Conservation (phyloP, 2,797 vertebrate genomes). For the Sternotherus odoratus region DNA sequence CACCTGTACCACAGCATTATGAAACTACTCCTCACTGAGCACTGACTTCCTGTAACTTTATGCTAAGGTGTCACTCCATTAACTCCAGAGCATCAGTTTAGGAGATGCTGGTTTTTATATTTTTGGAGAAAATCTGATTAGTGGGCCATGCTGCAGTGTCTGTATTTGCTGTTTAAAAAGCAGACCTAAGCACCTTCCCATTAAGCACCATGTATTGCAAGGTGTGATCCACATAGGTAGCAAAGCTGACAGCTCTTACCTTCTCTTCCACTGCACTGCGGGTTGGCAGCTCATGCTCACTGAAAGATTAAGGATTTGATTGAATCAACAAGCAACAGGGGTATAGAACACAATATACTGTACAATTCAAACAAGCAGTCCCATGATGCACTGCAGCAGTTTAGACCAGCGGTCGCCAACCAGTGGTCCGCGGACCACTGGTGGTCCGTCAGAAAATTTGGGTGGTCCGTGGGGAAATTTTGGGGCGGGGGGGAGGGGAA, state of each 20-base stretch:
- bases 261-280: conserved; percentile 88
- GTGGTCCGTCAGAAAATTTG: no score
- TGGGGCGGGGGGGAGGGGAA: no score
- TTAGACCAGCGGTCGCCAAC: no score
- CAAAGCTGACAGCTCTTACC: conserved; percentile 75
- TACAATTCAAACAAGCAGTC: neutral
- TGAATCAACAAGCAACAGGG: conserved; percentile 18
- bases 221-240: neutral
- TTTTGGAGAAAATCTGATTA: neutral
- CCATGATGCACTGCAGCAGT: no score
- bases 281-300: conserved; percentile 88
- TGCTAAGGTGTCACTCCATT: neutral
- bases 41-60: neutral
- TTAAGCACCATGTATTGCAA: neutral
- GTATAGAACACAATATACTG: neutral
- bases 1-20: neutral
- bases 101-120: neutral
- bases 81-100: neutral
- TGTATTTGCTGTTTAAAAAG: neutral
- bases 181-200: neutral
- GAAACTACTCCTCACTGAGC: neutral
- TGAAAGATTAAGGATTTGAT: conserved; percentile 69
- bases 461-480: no score
- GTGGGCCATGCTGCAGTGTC: neutral
- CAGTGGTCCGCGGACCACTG: no score